Base-by-base conservation (phyloP, 2,888 invertebrate genomes). In the Lordiphosa andalusiaca region DNA sequence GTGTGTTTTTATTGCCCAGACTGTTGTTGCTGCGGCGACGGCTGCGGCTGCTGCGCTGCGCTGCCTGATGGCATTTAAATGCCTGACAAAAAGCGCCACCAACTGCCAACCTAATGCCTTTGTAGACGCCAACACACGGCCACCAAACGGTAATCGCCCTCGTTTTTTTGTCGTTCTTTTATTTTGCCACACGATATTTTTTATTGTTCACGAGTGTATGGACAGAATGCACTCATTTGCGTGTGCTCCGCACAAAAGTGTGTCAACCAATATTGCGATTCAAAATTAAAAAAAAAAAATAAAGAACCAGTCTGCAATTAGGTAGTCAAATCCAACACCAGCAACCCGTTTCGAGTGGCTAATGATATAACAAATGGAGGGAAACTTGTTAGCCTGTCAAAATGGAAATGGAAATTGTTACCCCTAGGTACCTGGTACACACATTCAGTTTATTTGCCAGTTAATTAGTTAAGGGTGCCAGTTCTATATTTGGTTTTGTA, bases 371-470 rank as follows among this genome's bases (percentile, higher is more conserved):
- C 30, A 9, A 30, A 10, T 30, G 30, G 9, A 3, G 9, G 9
- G 9, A 10, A 38, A 57, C 60, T 58, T 55, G 59, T 59, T 69
- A 57, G 64, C 40, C 33, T 49, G 53, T 39, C 71, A 64, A 83
- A 83, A 84, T 83, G 62, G 62, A 78, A 66, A 81, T 76, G 74
- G 65, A 68, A 77, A 81, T 82, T 71, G 76, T 67, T 55, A 51
- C 60, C 78, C 56, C 74, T n/a, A 54, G 60, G 73, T 35, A 57
- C 46, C 57, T 46, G n/a, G n/a, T 2, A 16, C 21, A 21, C 6
- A 35, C 59, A 74, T 1, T 71, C 53, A 59, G 68, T 73, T 77
- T 58, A 67, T 80, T 67, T 74, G 59, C 46, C 59, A 53, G 58
- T 62, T 71, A 77, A 81, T 77, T 77, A 71, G 63, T 40, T 40